Evolutionary conservation across 2,888 invertebrate species (phyloP).

Genomic region (Troides oblongomaculatus): DNA sequence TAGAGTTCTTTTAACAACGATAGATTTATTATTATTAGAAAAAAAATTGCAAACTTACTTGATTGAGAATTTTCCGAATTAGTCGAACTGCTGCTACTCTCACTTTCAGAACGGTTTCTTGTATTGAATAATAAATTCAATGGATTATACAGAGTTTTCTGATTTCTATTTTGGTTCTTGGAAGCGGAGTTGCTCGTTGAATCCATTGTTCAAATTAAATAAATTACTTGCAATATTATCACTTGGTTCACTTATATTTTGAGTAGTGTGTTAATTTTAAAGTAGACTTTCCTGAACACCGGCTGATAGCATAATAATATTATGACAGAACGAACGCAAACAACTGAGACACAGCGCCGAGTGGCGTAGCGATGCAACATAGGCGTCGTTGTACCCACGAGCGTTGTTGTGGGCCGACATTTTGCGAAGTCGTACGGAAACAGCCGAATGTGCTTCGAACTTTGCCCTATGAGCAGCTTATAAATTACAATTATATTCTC

Average conservation of each 20-base stretch:
- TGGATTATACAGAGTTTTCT: conserved; percentile 56
- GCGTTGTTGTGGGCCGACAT: conserved; percentile 68
- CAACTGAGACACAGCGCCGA: conserved; percentile 39
- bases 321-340: conserved; percentile 51
- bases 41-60: conserved; percentile 47
- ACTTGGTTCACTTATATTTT: neutral
- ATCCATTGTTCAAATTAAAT: conserved; percentile 50
- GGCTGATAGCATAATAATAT: conserved; percentile 57
- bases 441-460: conserved; percentile 58
- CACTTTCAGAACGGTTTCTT: conserved; percentile 68
- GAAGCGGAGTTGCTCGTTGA: conserved; percentile 52
- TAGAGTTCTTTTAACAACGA: neutral
- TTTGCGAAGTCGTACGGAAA: conserved; percentile 59
- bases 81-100: conserved; percentile 64
- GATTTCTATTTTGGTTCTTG: conserved; percentile 50
- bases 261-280: neutral
- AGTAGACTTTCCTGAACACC: conserved; percentile 50
- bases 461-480: conserved; percentile 44
- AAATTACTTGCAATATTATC: neutral
- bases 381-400: conserved; percentile 35
- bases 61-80: conserved; percentile 55
- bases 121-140: conserved; percentile 69
- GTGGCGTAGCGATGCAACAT: conserved; percentile 35
- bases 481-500: conserved; percentile 36
- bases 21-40: neutral